Conservation (phyloP, 2,888 invertebrate genomes). For the Nomada fabriciana region DNA sequence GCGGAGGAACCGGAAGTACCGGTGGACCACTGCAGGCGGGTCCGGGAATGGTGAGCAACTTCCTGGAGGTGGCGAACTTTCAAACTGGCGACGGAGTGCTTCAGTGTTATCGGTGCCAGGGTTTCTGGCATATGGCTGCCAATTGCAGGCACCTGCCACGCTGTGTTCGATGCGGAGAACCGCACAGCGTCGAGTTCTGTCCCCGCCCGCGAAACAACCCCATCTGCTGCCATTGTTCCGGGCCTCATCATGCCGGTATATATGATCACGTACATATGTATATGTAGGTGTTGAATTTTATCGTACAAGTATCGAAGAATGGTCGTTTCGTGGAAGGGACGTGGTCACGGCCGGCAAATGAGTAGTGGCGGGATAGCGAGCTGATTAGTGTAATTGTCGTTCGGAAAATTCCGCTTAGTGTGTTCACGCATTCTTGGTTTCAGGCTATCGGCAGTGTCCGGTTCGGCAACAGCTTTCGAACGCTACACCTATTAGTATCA, state of each 20-base stretch:
- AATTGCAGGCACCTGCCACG: constrained; percentile 84
- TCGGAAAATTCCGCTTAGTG: neutral
- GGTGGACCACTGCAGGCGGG: constrained; percentile 53
- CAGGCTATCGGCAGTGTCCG: constrained; percentile 84
- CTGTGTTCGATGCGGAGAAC: constrained; percentile 86
- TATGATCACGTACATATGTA: constrained; percentile 1
- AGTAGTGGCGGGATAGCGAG: too few relatives aligned
- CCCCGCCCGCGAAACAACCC: constrained; percentile 85
- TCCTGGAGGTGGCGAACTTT: constrained; percentile 59
- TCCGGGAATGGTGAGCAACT: constrained; percentile 40
- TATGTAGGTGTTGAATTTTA: neutral
- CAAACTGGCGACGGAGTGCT: constrained; percentile 83
- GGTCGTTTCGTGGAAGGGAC: neutral
- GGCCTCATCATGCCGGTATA: constrained; percentile 86
- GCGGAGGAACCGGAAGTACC: constrained; percentile 55
- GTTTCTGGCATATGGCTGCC: constrained; percentile 86
- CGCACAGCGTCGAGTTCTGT: constrained; percentile 85
- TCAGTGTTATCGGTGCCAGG: constrained; percentile 86
- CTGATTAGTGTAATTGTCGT: neutral
- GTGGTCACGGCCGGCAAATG: constrained; percentile 81
- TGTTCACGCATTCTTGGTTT: constrained; percentile 30
- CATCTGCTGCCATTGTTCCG: constrained; percentile 86
- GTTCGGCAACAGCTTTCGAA: constrained; percentile 84
- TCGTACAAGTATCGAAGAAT: neutral
- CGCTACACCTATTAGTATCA: constrained; percentile 84